Evolutionary conservation across 2,113 vertebrate species (phyloP), one percentile per base, ranked within the genome.

Genomic region (Spea bombifrons): DNA sequence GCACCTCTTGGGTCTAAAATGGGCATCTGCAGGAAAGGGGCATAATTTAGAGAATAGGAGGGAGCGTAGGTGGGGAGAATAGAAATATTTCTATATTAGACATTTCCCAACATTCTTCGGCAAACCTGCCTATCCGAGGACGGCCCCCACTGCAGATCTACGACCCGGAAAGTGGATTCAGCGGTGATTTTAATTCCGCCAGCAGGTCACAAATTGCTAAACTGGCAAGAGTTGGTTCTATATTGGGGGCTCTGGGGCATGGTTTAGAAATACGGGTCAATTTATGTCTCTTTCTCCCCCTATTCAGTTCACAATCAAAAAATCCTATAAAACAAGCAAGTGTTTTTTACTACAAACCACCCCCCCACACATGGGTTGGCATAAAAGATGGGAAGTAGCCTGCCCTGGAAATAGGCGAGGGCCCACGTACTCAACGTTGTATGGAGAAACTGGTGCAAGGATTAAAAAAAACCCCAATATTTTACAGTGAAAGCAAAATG

Each of bases 1-100:
- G 92, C 93, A 94, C 92, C 93, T 92, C 91, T 91, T 94, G 93
- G 90, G 63, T 73, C 90, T 86, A 63, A 86, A 91, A 85, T 84
- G 90, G 87, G 89, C 86, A 64, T 0, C 0, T 71, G 71, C 77
- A 30, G 10, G 3, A 0, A 76, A 85, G 87, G 73, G 78, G 49
- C 70, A 81, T 50, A 50, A 53, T 80, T 47, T 67, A 44, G 75
- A 61, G 30, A 30, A 30, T 50, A 48, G 0, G 44, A 73, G 59
- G 55, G 59, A 9, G 55, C 7, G 17, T 73, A 69, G 12, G 10
- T 0, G 3, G 65, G 77, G 47, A 49, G 70, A 66, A 68, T 30
- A 76, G 16, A 55, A 10, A 17, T 65, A 66, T 53, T 72, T 66
- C 57, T 59, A 59, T 47, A n/a, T 47, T 30, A 13, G 45, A 5